Evolutionary conservation across 2,113 vertebrate species (phyloP), one percentile per base, ranked within the genome.

Genomic region (Gymnocephalus cernua): DNA sequence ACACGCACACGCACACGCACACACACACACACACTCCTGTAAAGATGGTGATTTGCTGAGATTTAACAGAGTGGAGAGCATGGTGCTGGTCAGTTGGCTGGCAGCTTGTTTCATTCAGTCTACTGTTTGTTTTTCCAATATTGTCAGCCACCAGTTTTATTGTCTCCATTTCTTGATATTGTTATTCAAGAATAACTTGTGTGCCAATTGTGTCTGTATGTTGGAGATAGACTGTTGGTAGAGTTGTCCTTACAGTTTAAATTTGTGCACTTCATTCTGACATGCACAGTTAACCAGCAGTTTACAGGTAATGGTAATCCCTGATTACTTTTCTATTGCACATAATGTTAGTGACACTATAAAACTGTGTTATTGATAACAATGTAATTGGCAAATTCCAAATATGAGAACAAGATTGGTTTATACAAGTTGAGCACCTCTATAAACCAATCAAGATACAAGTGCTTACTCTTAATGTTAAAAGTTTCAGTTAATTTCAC

Each of bases 251-350:
- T 53, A 57, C 74, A 83, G 47, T 89, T 86, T 72, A 80, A 83
- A 90, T 85, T 18, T 90, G 73, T 89, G 79, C 80, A 87, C 85
- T 89, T 92, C 53, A 92, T 86, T 93, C 83, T 92, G 87, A 89
- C 90, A 82, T 85, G 84, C 86, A 86, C 90, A 92, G 91, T 92
- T 91, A 91, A 88, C 84, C 92, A 76, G 89, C 90, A 91, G 86
- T 93, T 79, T 69, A 77, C 92, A 93, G 92, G 93, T 94, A 93
- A 94, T 90, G 73, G 79, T 86, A 57, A 91, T 86, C 83, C 77
- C 82, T 85, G 80, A 88, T 84, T 88, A 85, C 81, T 88, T 91
- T 72, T 77, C 73, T 84, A 65, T 89, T 89, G 79, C 79, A 71
- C 29, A 72, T 82, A 41, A 73, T 87, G 32, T 72, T 70, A 87